These are phyloP conservation scores for Drosophila gunungcola DNA, from an alignment of 1,140 invertebrate species.

Conservation along the genomic window DNA sequence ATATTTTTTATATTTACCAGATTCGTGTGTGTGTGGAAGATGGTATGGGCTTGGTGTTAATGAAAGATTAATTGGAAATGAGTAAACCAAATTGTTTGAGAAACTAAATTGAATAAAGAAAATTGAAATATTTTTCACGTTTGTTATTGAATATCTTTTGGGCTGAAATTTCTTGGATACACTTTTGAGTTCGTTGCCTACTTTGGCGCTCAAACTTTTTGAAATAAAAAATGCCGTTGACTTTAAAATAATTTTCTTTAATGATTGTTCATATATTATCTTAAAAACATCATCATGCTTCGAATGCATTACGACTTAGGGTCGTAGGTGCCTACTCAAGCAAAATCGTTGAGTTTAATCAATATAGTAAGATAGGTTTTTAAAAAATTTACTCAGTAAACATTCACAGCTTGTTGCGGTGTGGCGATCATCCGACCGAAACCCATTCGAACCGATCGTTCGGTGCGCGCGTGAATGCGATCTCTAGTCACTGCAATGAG, in stretches of 20 bases:
- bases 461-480: constrained; percentile 54
- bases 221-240: constrained; percentile 1
- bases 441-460: constrained; percentile 46
- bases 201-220: neutral
- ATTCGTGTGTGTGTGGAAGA: constrained; percentile 35
- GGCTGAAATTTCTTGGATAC: neutral
- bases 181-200: neutral
- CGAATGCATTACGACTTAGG: constrained; percentile 34
- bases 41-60: constrained; percentile 14
- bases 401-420: constrained; percentile 78
- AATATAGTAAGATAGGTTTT: constrained; percentile 43
- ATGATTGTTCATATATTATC: constrained; percentile 52
- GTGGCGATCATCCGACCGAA: constrained; percentile 65
- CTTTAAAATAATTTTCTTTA: constrained; percentile 31
- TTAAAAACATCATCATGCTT: constrained; percentile 53
- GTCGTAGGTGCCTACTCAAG: constrained; percentile 36
- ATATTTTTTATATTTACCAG: constrained; percentile 36
- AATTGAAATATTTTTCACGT: constrained; percentile 13
- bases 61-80: constrained; percentile 3
- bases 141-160: neutral
- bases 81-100: constrained; percentile 20
- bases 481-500: constrained; percentile 60
- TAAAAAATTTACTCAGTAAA: constrained; percentile 80
- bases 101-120: constrained; percentile 23
- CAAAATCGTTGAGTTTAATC: constrained; percentile 53